Base-by-base conservation (phyloP, 1,140 invertebrate species). In the Euwallacea fornicatus region DNA sequence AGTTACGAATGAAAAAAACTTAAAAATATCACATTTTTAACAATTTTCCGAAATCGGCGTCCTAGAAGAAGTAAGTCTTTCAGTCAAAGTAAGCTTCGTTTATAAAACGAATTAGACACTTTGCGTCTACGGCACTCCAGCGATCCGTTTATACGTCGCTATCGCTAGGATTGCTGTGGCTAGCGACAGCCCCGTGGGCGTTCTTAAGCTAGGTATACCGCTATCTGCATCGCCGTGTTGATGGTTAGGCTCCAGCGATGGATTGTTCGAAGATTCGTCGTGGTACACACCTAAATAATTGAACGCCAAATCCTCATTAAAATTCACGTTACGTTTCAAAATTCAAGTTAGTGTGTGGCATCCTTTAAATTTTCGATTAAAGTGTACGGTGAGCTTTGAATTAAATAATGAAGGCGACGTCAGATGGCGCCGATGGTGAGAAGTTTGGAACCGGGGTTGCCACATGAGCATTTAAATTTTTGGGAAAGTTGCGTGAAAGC, bases 41-140 rank as follows among this genome's bases (percentile, higher is more conserved):
- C 59, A 60, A 63, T 61, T 55, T 33, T 33, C 21, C 4, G 21
- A 58, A 66, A 50, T 70, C 50, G 42, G 15, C 33, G 55, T 61
- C 8, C 41, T 55, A 10, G 7, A 50, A 66, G 59, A 68, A 33
- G 21, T 33, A 50, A 68, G 67, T 75, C 64, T 67, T 33, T 74
- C 74, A 75, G 74, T 75, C 74, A 73, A 71, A 72, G 68, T 60
- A 13, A 15, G n/a, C 16, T 56, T 76, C 74, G 69, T 76, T 76
- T 76, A 76, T 76, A 71, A 76, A 76, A 76, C 74, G 74, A 76
- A 76, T 66, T 62, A 54, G 66, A 67, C 54, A 61, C 21, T 33
- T 33, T 33, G 21, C 21, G 21, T 33, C 21, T 33, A 33, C 21
- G 21, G 21, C 21, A 33, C 21, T 1, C 21, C 21, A 33, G 21